Evolutionary conservation across 64 coral and sea anemone species (phyloP).

Genomic region (Pocillopora damicornis): DNA sequence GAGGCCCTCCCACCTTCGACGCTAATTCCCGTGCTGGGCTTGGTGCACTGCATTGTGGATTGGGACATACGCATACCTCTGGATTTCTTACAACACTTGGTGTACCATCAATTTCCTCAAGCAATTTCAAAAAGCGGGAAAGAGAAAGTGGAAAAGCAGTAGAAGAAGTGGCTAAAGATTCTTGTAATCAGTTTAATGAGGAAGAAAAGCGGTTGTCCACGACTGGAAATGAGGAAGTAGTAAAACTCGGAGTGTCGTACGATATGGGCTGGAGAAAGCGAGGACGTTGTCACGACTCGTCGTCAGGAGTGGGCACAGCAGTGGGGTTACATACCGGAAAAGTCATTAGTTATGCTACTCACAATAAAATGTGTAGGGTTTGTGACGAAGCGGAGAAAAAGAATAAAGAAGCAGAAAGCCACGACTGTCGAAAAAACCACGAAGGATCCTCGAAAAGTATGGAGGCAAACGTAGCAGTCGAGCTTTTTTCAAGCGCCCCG

Average conservation of each 20-base stretch:
- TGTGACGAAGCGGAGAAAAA: background rate
- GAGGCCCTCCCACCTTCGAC: constrained; percentile 14
- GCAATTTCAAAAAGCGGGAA: no score
- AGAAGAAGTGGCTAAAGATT: constrained; percentile 13
- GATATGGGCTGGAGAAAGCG: no score
- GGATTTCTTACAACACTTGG: no score
- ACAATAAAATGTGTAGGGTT: constrained; percentile 29
- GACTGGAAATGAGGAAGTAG: no score
- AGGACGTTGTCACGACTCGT: no score
- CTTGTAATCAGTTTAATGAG: background rate
- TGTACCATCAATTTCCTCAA: no score
- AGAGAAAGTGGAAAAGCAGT: constrained; percentile 7
- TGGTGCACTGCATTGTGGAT: constrained; percentile 15
- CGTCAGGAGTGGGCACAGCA: constrained; percentile 10
- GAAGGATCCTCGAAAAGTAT: no score
- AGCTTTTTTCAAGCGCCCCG: no score
- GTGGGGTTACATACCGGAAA: constrained; percentile 17
- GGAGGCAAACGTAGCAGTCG: no score
- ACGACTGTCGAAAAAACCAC: constrained; percentile 29
- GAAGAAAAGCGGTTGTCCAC: background rate
- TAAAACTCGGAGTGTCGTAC: no score
- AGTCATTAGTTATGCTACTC: constrained; percentile 21
- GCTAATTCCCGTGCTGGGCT: constrained; percentile 11
- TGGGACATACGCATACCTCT: no score
- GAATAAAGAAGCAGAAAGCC: background rate